Percentiles rank a stretch among this genome's conserved stretches.
phyloP scores from a whole-genome alignment of 2,113 vertebrate species.

The Hassar affinis region DNA sequence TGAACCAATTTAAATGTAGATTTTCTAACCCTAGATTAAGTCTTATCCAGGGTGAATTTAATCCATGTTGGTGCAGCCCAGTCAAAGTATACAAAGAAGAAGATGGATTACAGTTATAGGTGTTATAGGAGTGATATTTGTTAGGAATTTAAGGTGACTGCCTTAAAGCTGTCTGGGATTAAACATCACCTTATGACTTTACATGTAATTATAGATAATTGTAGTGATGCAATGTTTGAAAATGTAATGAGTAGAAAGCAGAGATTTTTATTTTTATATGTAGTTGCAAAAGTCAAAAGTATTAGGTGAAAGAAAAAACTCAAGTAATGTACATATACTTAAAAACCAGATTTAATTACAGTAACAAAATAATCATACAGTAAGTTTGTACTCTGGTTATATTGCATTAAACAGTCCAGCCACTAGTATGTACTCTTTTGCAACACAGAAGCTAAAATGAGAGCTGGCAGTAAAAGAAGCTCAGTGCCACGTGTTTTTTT shows the following conservation, averaged over 20 bases:
- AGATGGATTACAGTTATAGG: not conserved
- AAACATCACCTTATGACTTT: not conserved
- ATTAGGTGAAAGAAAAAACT: not conserved
- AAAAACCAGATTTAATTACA: not conserved
- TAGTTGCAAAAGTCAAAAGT: not conserved
- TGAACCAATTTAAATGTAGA: no score
- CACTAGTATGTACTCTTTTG: not conserved
- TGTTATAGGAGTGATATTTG: not conserved
- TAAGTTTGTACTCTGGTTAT: not conserved
- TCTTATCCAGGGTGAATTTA: no score
- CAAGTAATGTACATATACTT: not conserved
- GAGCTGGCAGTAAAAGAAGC: conserved; percentile 20
- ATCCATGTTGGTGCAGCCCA: no score
- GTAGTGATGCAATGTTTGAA: not conserved
- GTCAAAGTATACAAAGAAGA: not conserved
- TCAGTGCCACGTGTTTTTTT: conserved; percentile 38
- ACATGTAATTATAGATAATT: not conserved
- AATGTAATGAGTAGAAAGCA: not conserved
- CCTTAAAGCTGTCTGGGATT: not conserved
- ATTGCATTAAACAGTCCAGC: conserved; percentile 4
- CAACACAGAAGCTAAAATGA: conserved; percentile 32
- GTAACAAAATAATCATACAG: not conserved
- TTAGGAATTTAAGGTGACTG: not conserved
- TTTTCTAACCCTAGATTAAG: no score
- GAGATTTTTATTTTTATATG: not conserved